Evolutionary conservation across 2,797 vertebrate genomes (phyloP), one percentile per base, ranked within the genome.

Genomic region (Chloroceryle amazona): DNA sequence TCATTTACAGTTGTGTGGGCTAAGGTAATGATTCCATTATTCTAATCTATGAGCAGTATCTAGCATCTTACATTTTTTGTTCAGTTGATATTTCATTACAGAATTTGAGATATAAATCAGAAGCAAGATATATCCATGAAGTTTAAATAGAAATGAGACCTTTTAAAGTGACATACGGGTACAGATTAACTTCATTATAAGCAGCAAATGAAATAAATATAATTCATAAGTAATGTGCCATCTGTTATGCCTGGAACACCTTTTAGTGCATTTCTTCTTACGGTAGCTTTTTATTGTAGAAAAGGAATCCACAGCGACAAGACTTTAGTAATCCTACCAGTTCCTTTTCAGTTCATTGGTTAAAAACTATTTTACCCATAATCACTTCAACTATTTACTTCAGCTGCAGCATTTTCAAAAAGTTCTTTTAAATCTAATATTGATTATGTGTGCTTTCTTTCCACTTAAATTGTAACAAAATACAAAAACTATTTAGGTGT

Each of bases 11-110:
- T 98, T 90, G 97, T 96, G 93, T 97, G 94, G 96, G 93, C 97
- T 97, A 95, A 96, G 96, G 94, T 98, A 98, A 99, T 98, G 97
- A 97, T 98, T 98, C 98, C 97, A 98, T 99, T 98, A 98, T 98
- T 98, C 96, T 97, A 97, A 97, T 95, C 88, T 88, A 80, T 85
- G 96, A 94, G 95, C 93, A 94, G 89, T 96, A 96, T 97, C 95
- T 96, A 96, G 85, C 80, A 73, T 98, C 86, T 96, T 97, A 94
- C 90, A 62, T 81, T 96, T 97, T 98, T 97, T 96, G 88, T 97
- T 97, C 90, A 93, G 88, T 95, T 97, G 96, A 98, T 97, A 97
- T 91, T 97, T 96, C 95, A 97, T 96, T 97, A 96, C 90, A 81
- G 92, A 95, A 93, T 98, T 95, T 91, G 94, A 95, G 91, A 87